Conservation (phyloP, 2,797 vertebrate genomes). For the Sebastes steindachneri region DNA sequence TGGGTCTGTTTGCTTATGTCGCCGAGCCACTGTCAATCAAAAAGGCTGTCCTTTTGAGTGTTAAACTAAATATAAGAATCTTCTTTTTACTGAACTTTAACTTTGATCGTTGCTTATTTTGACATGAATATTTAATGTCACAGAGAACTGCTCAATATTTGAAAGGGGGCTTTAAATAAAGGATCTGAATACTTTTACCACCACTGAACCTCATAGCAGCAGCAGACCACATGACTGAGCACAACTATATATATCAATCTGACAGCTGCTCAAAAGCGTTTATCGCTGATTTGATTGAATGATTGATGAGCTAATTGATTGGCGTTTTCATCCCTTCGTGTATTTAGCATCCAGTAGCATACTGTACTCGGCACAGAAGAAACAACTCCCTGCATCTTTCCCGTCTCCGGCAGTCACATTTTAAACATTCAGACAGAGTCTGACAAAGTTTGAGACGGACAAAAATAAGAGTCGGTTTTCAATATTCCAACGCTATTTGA, state of each 20-base stretch:
- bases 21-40: not conserved
- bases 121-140: not conserved
- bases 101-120: not conserved
- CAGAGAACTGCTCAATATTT: not conserved
- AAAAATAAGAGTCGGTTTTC: slow-evolving; percentile 47
- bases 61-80: not conserved
- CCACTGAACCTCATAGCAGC: not conserved
- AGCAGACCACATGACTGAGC: not conserved
- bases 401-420: not conserved
- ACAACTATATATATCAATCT: not conserved
- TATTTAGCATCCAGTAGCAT: not conserved
- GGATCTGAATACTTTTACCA: not conserved
- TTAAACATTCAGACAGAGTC: slow-evolving; percentile 38
- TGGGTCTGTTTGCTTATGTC: not conserved
- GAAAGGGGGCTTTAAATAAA: not conserved
- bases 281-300: slow-evolving; percentile 3
- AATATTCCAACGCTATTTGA: slow-evolving; percentile 50
- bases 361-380: not conserved
- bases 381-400: not conserved
- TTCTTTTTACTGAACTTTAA: not conserved
- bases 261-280: not conserved
- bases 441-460: slow-evolving; percentile 46
- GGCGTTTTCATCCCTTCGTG: not conserved
- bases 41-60: not conserved
- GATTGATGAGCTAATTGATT: not conserved